phyloP scores from a whole-genome alignment of 1,140 invertebrate genomes.

The Dreissena polymorpha region DNA sequence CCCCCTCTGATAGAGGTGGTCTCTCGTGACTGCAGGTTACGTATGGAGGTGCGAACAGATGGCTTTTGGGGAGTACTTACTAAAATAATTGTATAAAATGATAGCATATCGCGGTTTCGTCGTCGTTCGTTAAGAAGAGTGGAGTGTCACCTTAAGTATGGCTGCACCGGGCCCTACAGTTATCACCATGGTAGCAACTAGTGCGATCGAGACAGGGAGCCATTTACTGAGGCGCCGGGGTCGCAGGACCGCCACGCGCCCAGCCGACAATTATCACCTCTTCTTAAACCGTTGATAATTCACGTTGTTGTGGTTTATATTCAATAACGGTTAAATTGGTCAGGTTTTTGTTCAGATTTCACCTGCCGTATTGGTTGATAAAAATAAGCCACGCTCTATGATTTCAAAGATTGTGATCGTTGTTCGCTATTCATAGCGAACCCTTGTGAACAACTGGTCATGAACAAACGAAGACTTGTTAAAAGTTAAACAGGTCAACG shows the following conservation, averaged over 20 bases:
- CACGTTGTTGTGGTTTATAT: constrained; percentile 41
- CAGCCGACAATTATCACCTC: constrained; percentile 40
- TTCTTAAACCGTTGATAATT: constrained; percentile 52
- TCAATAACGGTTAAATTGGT: constrained; percentile 52
- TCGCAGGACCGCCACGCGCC: constrained; percentile 47
- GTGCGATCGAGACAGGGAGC: constrained; percentile 10
- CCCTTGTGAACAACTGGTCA: too few relatives aligned
- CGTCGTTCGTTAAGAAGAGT: constrained; percentile 2
- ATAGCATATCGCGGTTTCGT: not conserved
- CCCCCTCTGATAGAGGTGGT: not conserved
- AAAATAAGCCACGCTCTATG: too few relatives aligned
- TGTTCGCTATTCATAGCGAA: too few relatives aligned
- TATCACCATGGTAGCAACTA: constrained; percentile 12
- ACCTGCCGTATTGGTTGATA: not conserved
- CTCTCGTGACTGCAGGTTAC: too few relatives aligned
- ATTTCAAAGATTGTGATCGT: too few relatives aligned
- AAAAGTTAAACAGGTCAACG: too few relatives aligned
- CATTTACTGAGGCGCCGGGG: constrained; percentile 49
- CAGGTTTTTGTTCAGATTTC: not conserved
- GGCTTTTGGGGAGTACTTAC: constrained; percentile 28
- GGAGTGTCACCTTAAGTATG: constrained; percentile 20
- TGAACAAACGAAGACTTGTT: too few relatives aligned
- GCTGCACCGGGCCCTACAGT: constrained; percentile 37
- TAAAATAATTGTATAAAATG: not conserved
- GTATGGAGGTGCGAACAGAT: too few relatives aligned